Evolutionary conservation across 2,113 vertebrate species (phyloP).

Genomic region (Oreotrochilus melanogaster): DNA sequence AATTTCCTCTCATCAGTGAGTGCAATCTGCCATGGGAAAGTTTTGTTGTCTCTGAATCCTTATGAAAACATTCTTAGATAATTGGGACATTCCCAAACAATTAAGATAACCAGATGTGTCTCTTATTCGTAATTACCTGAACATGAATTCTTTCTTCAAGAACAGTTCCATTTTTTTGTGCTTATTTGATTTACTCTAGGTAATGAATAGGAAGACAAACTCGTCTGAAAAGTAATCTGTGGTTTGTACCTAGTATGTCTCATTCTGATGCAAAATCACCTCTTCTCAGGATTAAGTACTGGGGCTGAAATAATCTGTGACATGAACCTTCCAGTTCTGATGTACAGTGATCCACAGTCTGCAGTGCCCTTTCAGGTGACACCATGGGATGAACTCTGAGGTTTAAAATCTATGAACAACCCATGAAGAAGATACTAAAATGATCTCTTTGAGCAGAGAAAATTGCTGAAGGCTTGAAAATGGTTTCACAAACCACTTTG

Average conservation of each 20-base stretch:
- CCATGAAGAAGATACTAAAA: constrained; percentile 26
- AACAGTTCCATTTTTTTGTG: constrained; percentile 76
- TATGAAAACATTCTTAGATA: constrained; percentile 81
- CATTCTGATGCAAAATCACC: constrained; percentile 74
- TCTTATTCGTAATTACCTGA: constrained; percentile 87
- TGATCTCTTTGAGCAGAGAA: constrained; percentile 22
- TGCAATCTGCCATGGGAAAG: constrained; percentile 79
- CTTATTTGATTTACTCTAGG: constrained; percentile 80
- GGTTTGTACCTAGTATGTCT: constrained; percentile 68
- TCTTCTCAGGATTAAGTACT: constrained; percentile 68
- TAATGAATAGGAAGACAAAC: constrained; percentile 81
- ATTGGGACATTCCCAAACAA: constrained; percentile 86
- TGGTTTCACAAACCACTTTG: not conserved
- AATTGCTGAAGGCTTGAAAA: constrained; percentile 27
- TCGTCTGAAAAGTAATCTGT: constrained; percentile 70
- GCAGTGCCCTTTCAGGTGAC: constrained; percentile 7
- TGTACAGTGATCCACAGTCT: not conserved
- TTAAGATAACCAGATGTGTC: constrained; percentile 85
- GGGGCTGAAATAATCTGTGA: constrained; percentile 69
- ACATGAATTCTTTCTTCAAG: constrained; percentile 80
- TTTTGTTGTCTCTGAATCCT: constrained; percentile 80
- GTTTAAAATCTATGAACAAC: not conserved
- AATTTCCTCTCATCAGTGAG: constrained; percentile 77
- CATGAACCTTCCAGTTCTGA: constrained; percentile 26
- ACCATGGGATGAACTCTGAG: not conserved